A percentile compares a stretch with the other conserved stretches of the same genome.
Conservation (phyloP, 2,113 vertebrate species). For the Sinocyclocheilus anshuiensis region DNA sequence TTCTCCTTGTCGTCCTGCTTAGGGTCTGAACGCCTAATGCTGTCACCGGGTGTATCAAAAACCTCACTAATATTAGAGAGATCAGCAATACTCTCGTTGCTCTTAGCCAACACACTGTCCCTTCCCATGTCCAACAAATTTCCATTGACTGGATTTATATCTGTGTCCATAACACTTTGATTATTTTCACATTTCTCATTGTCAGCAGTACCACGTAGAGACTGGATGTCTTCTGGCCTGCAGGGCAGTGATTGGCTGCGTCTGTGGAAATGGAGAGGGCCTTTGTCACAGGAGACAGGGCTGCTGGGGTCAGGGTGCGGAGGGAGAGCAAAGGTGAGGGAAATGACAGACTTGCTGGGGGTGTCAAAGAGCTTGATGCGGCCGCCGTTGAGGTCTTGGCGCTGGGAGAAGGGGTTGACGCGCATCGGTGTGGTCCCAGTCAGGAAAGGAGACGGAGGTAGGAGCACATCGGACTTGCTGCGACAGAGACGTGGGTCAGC, state of each 20-base stretch:
- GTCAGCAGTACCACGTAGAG: neutral
- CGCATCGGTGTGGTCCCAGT: constrained; percentile 70
- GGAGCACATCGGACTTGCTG: constrained; percentile 84
- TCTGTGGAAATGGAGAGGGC: constrained; percentile 66
- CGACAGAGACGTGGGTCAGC: constrained; percentile 77
- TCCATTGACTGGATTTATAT: neutral
- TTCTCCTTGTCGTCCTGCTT: neutral
- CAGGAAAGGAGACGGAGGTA: constrained; percentile 61
- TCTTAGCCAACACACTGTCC: constrained; percentile 30
- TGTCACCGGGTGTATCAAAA: neutral
- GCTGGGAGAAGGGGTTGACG: constrained; percentile 91
- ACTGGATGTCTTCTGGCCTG: constrained; percentile 77
- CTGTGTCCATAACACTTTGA: neutral
- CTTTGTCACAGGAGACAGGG: constrained; percentile 23
- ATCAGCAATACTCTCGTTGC: constrained; percentile 23
- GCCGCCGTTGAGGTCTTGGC: constrained; percentile 89
- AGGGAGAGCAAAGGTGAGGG: constrained; percentile 82
- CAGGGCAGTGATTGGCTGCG: constrained; percentile 87
- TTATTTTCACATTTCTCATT: neutral
- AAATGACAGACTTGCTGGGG: constrained; percentile 87
- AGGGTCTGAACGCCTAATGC: neutral
- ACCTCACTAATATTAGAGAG: neutral
- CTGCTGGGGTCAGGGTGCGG: constrained; percentile 67
- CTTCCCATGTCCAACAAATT: constrained; percentile 15
- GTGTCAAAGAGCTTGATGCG: constrained; percentile 91